phyloP scores from a whole-genome alignment of 2,888 invertebrate genomes.

The Polydrusus cervinus region DNA sequence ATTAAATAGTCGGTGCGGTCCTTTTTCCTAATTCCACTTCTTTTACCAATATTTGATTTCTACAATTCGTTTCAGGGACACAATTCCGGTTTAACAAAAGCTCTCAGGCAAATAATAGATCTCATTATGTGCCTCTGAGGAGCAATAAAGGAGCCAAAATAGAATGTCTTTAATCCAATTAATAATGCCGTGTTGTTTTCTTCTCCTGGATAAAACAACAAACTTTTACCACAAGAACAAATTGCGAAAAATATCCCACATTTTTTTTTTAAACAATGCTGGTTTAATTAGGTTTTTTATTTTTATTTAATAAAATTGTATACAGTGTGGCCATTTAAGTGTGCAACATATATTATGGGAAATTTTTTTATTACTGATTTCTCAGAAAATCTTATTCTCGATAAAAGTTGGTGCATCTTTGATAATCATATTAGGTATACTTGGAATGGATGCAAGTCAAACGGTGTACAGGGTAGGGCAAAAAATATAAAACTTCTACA shows the following conservation, averaged over 20 bases:
- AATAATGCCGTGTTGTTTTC: constrained; percentile 42
- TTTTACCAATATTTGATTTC: constrained; percentile 32
- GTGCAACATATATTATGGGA: too few species aligned
- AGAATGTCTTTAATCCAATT: constrained; percentile 52
- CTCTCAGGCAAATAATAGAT: constrained; percentile 51
- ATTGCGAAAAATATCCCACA: neutral
- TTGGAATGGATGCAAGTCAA: too few species aligned
- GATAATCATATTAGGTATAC: too few species aligned
- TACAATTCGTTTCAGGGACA: constrained; percentile 18
- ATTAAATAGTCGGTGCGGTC: constrained; percentile 1
- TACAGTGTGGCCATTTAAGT: too few species aligned
- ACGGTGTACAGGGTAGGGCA: too few species aligned
- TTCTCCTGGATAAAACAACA: constrained; percentile 4
- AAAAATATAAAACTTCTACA: too few species aligned
- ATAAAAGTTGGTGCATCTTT: too few species aligned
- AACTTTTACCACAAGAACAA: neutral
- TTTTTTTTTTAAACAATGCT: neutral
- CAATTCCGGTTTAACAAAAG: constrained; percentile 41
- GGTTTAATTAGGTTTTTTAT: too few species aligned
- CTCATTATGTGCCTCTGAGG: constrained; percentile 48
- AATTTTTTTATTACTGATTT: too few species aligned
- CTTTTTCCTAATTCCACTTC: constrained; percentile 11
- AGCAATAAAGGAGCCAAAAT: constrained; percentile 44
- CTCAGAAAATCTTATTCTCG: too few species aligned
- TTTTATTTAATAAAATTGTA: too few species aligned